Evolutionary conservation across 2,888 invertebrate genomes (phyloP).

Genomic region (Trichogramma dendrolimi): DNA sequence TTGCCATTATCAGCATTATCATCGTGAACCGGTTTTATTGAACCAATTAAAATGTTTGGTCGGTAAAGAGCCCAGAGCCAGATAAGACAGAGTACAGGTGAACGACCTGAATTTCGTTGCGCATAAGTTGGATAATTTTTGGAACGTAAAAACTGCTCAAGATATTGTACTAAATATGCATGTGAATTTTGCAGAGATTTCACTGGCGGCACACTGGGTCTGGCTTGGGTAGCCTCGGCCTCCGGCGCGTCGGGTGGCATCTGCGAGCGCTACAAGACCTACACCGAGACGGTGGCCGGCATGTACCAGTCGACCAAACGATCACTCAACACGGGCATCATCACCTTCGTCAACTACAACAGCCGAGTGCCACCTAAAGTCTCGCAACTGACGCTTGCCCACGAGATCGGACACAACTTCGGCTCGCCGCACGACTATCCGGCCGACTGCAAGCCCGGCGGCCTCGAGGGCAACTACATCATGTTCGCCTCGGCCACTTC

Average conservation of each 20-base stretch:
- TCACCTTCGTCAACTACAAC: conserved; percentile 98
- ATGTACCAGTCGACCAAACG: conserved; percentile 91
- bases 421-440: conserved; percentile 97
- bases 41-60: no score
- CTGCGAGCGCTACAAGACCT: conserved; percentile 96
- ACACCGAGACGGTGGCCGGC: conserved; percentile 92
- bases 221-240: conserved; percentile 99
- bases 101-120: no score
- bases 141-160: no score
- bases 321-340: conserved; percentile 96
- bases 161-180: no score
- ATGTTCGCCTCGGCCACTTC: conserved; percentile 99
- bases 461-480: conserved; percentile 92
- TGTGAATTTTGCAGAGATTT: conserved; percentile 68
- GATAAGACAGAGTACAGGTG: no score
- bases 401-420: conserved; percentile 98
- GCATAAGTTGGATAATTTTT: no score
- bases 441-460: conserved; percentile 84
- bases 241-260: conserved; percentile 97
- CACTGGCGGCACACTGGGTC: conserved; percentile 93
- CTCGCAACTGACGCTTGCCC: conserved; percentile 94
- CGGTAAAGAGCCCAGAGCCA: no score
- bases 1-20: not conserved
- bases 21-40: not conserved
- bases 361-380: conserved; percentile 95